Evolutionary conservation across 2,888 invertebrate genomes (phyloP).

Genomic region (Volucella bombylans): DNA sequence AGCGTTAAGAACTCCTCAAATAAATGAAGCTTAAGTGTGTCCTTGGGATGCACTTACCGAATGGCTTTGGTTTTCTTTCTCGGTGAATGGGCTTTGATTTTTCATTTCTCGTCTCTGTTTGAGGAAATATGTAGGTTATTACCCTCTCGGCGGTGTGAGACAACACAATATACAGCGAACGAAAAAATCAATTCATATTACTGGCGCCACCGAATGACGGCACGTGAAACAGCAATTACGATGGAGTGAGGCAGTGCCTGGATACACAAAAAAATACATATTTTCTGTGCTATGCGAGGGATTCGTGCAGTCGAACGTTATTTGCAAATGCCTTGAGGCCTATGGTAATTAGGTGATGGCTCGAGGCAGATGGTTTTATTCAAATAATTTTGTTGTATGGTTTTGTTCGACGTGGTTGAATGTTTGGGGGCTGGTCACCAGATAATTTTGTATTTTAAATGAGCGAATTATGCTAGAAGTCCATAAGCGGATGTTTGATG

Average conservation of each 20-base stretch:
- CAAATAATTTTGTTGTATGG: no score
- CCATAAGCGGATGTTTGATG: no score
- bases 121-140: slow-evolving; percentile 10
- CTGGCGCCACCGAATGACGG: slow-evolving; percentile 22
- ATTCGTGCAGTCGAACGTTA: neutral
- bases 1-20: slow-evolving; percentile 14
- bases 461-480: no score
- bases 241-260: neutral
- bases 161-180: no score
- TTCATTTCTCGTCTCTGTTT: no score
- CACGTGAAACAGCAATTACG: neutral
- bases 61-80: neutral
- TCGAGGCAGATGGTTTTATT: no score
- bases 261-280: neutral
- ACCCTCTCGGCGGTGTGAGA: neutral
- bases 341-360: no score
- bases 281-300: neutral
- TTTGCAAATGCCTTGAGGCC: no score
- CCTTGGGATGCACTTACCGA: neutral
- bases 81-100: neutral
- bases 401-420: no score
- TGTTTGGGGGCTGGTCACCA: no score
- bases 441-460: no score
- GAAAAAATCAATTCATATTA: slow-evolving; percentile 14
- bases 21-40: slow-evolving; percentile 36